A percentile compares a stretch with the other conserved stretches of the same genome.
phyloP scores from a whole-genome alignment of 2,797 vertebrate genomes.

The Chloroceryle amazona region DNA sequence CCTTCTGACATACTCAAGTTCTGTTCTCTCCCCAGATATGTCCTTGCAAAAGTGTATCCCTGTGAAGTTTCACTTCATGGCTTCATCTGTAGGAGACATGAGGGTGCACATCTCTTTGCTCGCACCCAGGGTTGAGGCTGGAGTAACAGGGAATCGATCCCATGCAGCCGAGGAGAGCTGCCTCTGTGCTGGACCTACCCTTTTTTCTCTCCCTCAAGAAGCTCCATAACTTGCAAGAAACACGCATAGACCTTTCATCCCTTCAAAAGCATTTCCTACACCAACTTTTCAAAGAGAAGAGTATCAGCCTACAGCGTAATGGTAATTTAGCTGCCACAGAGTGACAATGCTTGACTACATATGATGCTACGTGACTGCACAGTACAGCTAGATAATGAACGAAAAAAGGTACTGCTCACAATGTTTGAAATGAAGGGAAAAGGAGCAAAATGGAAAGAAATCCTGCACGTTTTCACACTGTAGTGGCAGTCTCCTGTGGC shows the following conservation, averaged over 20 bases:
- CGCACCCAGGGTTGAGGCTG: neutral
- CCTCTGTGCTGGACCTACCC: neutral
- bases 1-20: neutral
- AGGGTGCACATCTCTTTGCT: accelerated
- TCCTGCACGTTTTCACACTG: slow-evolving; percentile 15
- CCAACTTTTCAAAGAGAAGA: neutral
- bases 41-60: neutral
- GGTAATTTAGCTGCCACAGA: neutral
- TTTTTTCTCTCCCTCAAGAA: neutral
- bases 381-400: neutral
- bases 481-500: slow-evolving; percentile 44
- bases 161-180: neutral
- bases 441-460: neutral
- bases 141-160: accelerated
- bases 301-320: neutral
- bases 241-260: neutral
- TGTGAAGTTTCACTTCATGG: neutral
- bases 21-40: neutral
- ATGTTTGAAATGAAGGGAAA: neutral
- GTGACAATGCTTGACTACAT: neutral
- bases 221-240: neutral
- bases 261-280: neutral
- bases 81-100: accelerated
- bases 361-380: neutral
- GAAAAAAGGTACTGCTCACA: neutral